phyloP scores from a whole-genome alignment of 2,797 vertebrate genomes.

The Trichosurus vulpecula region DNA sequence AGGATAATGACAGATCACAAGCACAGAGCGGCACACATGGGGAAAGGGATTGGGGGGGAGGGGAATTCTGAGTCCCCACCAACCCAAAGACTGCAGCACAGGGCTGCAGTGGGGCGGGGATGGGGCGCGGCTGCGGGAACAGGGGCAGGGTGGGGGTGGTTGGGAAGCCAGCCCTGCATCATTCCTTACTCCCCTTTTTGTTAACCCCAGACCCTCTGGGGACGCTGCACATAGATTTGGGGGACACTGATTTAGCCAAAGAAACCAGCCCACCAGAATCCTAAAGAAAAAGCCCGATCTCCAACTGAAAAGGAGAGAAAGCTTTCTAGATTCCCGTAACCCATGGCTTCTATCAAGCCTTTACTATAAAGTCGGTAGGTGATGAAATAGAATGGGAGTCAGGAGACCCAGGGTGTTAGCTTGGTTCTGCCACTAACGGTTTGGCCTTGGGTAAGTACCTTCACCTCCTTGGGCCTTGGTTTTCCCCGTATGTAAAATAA shows the following conservation, averaged over 20 bases:
- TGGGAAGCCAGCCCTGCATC: neutral
- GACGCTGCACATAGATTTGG: neutral
- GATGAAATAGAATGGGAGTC: neutral
- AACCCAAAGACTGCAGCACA: constrained; percentile 66
- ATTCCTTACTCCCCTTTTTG: neutral
- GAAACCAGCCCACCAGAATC: neutral
- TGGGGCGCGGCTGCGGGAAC: constrained; percentile 1
- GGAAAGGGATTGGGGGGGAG: constrained; percentile 28
- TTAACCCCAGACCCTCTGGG: neutral
- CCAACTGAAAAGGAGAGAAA: neutral
- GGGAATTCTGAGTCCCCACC: neutral
- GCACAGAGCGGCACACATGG: neutral
- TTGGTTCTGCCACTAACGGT: neutral
- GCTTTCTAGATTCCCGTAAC: neutral
- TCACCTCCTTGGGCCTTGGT: neutral
- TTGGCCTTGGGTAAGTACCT: neutral
- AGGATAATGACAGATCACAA: constrained; percentile 79
- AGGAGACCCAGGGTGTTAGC: neutral
- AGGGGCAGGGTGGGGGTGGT: no score
- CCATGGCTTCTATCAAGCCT: neutral
- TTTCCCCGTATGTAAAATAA: neutral
- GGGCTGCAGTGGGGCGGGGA: constrained; percentile 72
- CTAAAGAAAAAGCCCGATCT: neutral
- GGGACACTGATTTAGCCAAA: neutral
- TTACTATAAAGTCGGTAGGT: neutral